These are phyloP conservation scores for Acanthopagrus latus DNA, from an alignment of 2,797 vertebrate genomes.

Conservation along the genomic window DNA sequence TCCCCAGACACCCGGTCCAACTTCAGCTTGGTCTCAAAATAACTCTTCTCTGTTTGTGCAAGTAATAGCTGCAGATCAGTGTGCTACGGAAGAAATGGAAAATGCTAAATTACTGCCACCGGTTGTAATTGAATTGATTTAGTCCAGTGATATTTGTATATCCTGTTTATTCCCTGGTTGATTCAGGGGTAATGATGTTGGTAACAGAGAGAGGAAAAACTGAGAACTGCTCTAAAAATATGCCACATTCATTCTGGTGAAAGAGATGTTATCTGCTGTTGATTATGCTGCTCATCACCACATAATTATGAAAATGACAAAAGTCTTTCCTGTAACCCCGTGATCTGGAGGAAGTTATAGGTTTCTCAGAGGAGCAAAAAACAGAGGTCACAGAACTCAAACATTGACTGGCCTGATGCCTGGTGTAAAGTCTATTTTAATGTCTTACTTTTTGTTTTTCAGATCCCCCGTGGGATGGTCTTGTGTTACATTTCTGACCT, in stretches of 20 bases:
- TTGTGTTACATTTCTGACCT: background rate
- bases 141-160: background rate
- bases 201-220: background rate
- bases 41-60: constrained; percentile 80
- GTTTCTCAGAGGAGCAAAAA: background rate
- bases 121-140: background rate
- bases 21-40: constrained; percentile 84
- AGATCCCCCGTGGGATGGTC: background rate
- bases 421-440: background rate
- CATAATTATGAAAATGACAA: background rate
- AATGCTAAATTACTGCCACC: background rate
- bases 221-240: background rate
- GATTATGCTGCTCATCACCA: background rate
- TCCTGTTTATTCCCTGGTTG: background rate
- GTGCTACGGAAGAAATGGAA: constrained; percentile 58
- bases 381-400: too few species aligned
- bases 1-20: constrained; percentile 81
- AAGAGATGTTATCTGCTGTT: background rate
- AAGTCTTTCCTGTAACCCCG: background rate
- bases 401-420: background rate
- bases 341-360: background rate
- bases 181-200: background rate
- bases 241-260: background rate
- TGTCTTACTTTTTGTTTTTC: background rate
- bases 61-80: constrained; percentile 74